Base-by-base conservation (phyloP, 2,113 vertebrate species). In the Phycodurus eques region DNA sequence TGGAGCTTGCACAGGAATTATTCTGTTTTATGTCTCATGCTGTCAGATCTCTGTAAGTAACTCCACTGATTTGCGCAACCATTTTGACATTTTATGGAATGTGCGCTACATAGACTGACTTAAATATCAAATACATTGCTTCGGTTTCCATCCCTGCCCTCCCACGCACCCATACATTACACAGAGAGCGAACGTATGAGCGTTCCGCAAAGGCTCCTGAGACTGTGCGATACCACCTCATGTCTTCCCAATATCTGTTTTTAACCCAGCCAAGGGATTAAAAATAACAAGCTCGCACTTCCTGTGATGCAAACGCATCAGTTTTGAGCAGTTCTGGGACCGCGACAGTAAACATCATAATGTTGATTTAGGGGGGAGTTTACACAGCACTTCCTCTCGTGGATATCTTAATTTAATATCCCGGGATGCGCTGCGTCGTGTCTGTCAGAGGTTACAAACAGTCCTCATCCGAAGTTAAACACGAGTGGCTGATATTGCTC, bases 381-480 rank as follows among this genome's bases (percentile, higher is more conserved):
- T 87, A 89, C 73, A 75, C 56, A 63, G 69, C 67, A 31, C 76
- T 87, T 85, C 80, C 83, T 83, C 75, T 77, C 46, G 67, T 61
- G 62, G 43, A 60, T 71, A 83, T 81, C 76, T 86, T 81, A 69
- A 83, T 89, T 77, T 46, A 85, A 80, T 77, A 80, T 80, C 65
- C 72, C 72, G 67, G 43, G 64, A 76, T 80, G 78, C 72, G 72
- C 51, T 49, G 57, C 76, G 60, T 11, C 76, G 85, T 90, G 87
- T 92, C 80, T 85, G 91, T 80, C 89, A 88, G 90, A 87, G 85
- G 72, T 88, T 92, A 91, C 66, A 91, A 92, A 90, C 85, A 90
- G 85, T 15, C 78, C 67, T 72, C 75, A 68, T 66, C 59, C 31
- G 13, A 19, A 49, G 47, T 49, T 15, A 49, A 61, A 59, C 22